A percentile compares a stretch with the other conserved stretches of the same genome.
These are phyloP conservation scores for Cebidichthys violaceus DNA, from an alignment of 2,113 vertebrate genomes.

Conservation along the genomic window DNA sequence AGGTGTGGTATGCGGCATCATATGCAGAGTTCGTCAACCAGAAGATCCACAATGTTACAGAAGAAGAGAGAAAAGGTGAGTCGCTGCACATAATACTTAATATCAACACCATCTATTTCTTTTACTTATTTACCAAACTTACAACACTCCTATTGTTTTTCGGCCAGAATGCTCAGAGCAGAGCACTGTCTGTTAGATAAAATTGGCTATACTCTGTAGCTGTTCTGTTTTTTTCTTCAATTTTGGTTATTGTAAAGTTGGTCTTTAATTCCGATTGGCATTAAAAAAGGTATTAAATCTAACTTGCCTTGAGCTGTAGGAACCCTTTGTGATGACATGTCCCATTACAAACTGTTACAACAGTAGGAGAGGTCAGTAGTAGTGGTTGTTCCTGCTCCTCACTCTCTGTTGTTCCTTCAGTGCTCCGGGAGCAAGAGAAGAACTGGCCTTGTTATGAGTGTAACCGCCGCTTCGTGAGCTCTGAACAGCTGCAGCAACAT, in stretches of 20 bases:
- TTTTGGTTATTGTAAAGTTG: not conserved
- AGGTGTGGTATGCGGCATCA: constrained; percentile 99
- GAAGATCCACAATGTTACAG: constrained; percentile 95
- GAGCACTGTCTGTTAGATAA: no score
- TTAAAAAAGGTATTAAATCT: not conserved
- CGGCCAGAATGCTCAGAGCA: no score
- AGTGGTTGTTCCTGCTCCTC: not conserved
- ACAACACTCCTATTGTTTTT: no score
- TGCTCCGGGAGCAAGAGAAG: constrained; percentile 94
- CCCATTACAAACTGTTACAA: not conserved
- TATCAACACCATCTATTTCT: not conserved
- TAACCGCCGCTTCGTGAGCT: constrained; percentile 96
- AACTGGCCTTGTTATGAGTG: constrained; percentile 99
- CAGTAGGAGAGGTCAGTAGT: not conserved
- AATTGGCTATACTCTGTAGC: no score
- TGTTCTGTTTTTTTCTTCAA: not conserved
- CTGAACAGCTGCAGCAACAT: constrained; percentile 96
- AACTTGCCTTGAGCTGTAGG: not conserved
- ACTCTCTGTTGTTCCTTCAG: constrained; percentile 50
- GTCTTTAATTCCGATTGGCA: not conserved
- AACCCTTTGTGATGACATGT: not conserved
- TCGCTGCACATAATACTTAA: not conserved
- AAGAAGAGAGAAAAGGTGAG: constrained; percentile 95
- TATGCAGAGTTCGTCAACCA: constrained; percentile 97
- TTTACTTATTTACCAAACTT: not conserved